Base-by-base conservation (phyloP, 2,113 vertebrate genomes). In the Rousettus leschenaultii region DNA sequence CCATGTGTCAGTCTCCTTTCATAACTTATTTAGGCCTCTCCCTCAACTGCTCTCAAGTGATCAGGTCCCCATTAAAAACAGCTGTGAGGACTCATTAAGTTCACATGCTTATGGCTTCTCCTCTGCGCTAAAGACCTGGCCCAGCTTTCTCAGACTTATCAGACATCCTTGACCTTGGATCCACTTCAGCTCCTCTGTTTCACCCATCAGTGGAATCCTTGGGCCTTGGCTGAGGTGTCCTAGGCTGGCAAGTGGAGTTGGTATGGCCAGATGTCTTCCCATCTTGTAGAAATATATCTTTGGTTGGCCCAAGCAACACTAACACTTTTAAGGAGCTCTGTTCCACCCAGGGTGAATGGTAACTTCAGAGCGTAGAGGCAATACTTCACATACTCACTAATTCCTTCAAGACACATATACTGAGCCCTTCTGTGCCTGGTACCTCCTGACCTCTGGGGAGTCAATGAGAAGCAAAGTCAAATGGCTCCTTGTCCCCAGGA, bases 21-120 rank as follows among this genome's bases (percentile, higher is more conserved):
- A 77, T 66, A 68, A 77, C 21, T 96, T 97, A 89, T 97, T 93
- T 97, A 97, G 88, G 87, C 53, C 30, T 95, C 80, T 86, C 65
- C 83, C 26, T 40, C 4, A 24, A 48, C 35, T 79, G 61, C 40
- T 80, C 74, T 87, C 84, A 26, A 66, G 43, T 90, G 70, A 95
- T 93, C 82, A 90, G 77, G 78, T 33, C 84, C 45, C 75, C 26
- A 63, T 79, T 98, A 92, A 96, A 96, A 97, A 93, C 63, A 90
- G 57, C 40, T 92, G 55, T 63, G 18, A 28, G 78, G 79, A 65
- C 92, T 84, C 86, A 40, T 95, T 93, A 92, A 73, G 59, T 95
- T 87, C 48, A 43, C 43, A 9, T 35, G 26, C 75, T 94, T 95
- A 87, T 91, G 88, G 55, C 91, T 85, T 53, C 79, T 80, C 78